A percentile compares a stretch with the other conserved stretches of the same genome.
These are phyloP conservation scores for Platichthys stellatus DNA, from an alignment of 2,113 vertebrate genomes.

Conservation along the genomic window DNA sequence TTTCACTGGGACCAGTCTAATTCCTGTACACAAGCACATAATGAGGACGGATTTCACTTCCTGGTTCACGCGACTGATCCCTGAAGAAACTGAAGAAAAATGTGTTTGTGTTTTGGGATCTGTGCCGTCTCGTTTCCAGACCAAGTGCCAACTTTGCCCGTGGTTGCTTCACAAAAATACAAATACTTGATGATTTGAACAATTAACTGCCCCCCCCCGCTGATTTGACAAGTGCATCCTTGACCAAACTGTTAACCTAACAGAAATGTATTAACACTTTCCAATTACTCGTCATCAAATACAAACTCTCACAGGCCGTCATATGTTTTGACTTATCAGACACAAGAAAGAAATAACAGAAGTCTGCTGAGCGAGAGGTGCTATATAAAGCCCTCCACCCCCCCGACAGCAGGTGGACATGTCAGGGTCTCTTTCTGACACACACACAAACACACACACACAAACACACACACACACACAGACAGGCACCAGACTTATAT, in stretches of 20 bases:
- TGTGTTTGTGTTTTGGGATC: neutral
- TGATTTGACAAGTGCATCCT: no score
- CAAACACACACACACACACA: constrained; percentile 45
- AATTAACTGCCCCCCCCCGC: no score
- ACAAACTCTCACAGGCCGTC: neutral
- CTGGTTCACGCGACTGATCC: neutral
- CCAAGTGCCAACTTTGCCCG: neutral
- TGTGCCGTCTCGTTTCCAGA: neutral
- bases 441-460: constrained; percentile 49
- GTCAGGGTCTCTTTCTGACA: constrained; percentile 51
- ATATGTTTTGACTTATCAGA: constrained; percentile 46
- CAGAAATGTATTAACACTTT: neutral
- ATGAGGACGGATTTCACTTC: neutral
- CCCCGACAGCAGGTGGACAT: constrained; percentile 77
- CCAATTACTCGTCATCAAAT: neutral
- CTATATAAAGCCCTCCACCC: constrained; percentile 77
- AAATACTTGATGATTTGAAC: neutral
- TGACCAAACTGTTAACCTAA: no score
- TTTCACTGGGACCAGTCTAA: no score
- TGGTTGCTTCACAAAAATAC: neutral
- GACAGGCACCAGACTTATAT: constrained; percentile 84
- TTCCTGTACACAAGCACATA: no score
- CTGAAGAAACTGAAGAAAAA: neutral
- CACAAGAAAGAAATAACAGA: constrained; percentile 37
- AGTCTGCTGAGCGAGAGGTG: constrained; percentile 59